These are phyloP conservation scores for Pedionomus torquatus DNA, from an alignment of 2,113 vertebrate species.

Conservation along the genomic window DNA sequence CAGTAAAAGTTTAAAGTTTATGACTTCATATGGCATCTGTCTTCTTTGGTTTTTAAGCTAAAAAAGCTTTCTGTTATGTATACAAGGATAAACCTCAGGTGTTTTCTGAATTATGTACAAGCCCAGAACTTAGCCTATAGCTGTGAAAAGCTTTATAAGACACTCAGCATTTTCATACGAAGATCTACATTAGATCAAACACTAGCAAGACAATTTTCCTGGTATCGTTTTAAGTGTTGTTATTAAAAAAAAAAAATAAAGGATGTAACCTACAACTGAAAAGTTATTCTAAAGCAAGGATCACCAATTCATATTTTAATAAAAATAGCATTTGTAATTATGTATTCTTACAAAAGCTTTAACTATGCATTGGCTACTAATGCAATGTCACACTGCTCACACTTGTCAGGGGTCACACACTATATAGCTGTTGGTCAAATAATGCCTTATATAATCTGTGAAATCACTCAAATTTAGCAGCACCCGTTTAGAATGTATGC, in stretches of 20 bases:
- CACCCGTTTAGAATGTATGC: slow-evolving; percentile 11
- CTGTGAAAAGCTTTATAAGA: slow-evolving; percentile 76
- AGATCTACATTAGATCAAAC: slow-evolving; percentile 77
- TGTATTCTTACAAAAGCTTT: slow-evolving; percentile 62
- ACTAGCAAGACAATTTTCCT: slow-evolving; percentile 34
- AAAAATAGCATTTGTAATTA: slow-evolving; percentile 30
- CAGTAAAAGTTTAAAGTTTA: background rate
- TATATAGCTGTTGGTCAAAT: background rate
- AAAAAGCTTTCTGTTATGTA: background rate
- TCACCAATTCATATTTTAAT: slow-evolving; percentile 5
- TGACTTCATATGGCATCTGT: background rate
- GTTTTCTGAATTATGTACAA: slow-evolving; percentile 38
- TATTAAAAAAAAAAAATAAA: background rate
- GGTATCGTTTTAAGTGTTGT: slow-evolving; percentile 29
- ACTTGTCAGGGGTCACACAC: background rate
- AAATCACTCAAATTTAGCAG: slow-evolving; percentile 5
- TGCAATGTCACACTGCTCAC: background rate
- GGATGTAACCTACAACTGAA: background rate
- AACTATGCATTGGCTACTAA: slow-evolving; percentile 56
- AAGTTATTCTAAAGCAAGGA: slow-evolving; percentile 10
- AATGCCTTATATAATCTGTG: background rate
- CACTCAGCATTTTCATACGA: slow-evolving; percentile 29
- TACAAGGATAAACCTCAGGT: slow-evolving; percentile 52
- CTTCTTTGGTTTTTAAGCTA: background rate
- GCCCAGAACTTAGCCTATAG: slow-evolving; percentile 76